Evolutionary conservation across 2,113 vertebrate species (phyloP).

Genomic region (Podocnemis expansa): DNA sequence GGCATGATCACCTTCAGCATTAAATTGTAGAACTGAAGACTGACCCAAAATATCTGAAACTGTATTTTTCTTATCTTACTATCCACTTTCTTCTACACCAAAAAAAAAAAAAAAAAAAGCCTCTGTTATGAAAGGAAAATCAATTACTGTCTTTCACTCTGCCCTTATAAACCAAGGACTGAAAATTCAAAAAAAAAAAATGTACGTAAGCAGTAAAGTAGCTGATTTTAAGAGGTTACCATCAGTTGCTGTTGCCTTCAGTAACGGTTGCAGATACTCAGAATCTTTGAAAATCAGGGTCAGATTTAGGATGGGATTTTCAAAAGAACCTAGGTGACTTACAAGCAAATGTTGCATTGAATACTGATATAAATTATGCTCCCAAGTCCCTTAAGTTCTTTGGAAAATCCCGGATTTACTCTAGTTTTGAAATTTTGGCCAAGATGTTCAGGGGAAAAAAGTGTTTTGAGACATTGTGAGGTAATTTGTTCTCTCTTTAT

Average conservation of each 20-base stretch:
- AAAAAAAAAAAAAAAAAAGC: neutral
- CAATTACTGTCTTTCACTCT: neutral
- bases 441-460: neutral
- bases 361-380: neutral
- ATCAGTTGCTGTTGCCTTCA: neutral
- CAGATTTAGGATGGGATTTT: neutral
- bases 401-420: neutral
- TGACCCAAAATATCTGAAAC: neutral
- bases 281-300: neutral
- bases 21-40: neutral
- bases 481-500: neutral
- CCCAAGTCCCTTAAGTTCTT: neutral
- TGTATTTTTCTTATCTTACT: neutral
- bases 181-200: neutral
- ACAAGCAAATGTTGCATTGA: accelerated
- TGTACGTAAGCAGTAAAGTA: neutral
- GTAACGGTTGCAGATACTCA: neutral
- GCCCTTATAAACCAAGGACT: neutral
- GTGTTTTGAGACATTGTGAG: neutral
- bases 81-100: neutral
- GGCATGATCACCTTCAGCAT: neutral
- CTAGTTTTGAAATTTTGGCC: neutral
- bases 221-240: neutral
- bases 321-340: neutral
- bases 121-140: neutral